Percentiles rank a stretch among this genome's conserved stretches.
phyloP scores from a whole-genome alignment of 2,888 invertebrate species.

The Pharmacophagus antenor region DNA sequence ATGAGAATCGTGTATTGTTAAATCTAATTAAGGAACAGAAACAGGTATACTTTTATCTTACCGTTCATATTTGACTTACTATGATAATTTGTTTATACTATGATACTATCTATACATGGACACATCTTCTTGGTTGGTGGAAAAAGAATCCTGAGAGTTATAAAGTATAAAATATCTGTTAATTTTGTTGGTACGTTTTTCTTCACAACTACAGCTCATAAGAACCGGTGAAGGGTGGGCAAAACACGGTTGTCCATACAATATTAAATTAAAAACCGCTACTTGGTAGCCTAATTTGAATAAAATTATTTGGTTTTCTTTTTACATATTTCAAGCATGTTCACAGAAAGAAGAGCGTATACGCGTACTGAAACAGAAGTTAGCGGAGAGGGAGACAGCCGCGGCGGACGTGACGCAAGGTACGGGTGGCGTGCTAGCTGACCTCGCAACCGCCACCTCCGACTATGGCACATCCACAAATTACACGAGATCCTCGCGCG shows the following conservation, averaged over 20 bases:
- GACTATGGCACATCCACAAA: constrained; percentile 89
- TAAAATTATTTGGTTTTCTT: background rate
- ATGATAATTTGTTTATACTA: background rate
- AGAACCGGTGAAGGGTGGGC: too few species aligned
- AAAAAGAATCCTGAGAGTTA: too few species aligned
- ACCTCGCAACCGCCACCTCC: constrained; percentile 89
- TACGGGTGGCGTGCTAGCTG: constrained; percentile 86
- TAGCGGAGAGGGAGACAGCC: constrained; percentile 88
- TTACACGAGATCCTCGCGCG: constrained; percentile 90
- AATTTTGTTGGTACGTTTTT: too few species aligned
- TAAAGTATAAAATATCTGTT: too few species aligned
- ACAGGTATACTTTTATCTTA: background rate
- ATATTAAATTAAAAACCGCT: too few species aligned
- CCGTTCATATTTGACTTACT: background rate
- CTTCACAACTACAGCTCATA: too few species aligned
- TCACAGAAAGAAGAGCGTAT: constrained; percentile 92
- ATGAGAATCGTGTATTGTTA: background rate
- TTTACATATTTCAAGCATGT: background rate
- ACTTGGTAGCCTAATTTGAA: background rate
- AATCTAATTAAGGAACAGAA: background rate
- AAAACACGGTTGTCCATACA: too few species aligned
- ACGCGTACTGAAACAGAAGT: constrained; percentile 88
- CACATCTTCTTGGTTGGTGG: too few species aligned
- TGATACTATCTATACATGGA: too few species aligned
- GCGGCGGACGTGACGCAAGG: constrained; percentile 84